A percentile compares a stretch with the other conserved stretches of the same genome.
phyloP scores from a whole-genome alignment of 1,140 invertebrate genomes.

The Lasaia peninsularis region DNA sequence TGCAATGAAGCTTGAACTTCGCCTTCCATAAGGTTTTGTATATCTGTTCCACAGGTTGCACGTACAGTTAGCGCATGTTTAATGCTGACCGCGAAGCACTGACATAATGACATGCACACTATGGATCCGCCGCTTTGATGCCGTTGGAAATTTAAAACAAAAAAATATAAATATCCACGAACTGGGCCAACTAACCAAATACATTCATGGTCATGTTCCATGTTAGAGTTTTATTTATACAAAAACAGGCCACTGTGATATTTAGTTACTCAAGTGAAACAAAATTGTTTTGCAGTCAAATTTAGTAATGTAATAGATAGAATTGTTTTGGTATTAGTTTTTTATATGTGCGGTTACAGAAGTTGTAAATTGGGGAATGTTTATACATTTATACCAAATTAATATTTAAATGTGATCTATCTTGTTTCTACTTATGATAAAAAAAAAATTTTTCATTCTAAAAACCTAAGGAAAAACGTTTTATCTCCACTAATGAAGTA shows the following conservation, averaged over 20 bases:
- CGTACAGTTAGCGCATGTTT: constrained; percentile 61
- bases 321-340: too few species aligned
- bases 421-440: too few species aligned
- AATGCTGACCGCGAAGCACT: constrained; percentile 57
- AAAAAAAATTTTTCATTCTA: too few species aligned
- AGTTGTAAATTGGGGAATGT: too few species aligned
- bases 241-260: neutral
- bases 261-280: neutral
- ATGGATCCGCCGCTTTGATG: constrained; percentile 20
- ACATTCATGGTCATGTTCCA: neutral
- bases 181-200: constrained; percentile 10
- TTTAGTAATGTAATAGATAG: too few species aligned
- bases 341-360: too few species aligned
- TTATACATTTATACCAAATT: too few species aligned
- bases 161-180: constrained; percentile 13
- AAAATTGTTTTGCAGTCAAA: neutral
- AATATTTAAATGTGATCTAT: too few species aligned
- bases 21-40: too few species aligned
- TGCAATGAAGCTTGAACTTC: too few species aligned
- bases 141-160: constrained; percentile 12
- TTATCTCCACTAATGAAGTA: too few species aligned
- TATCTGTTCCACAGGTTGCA: neutral
- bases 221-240: constrained; percentile 4
- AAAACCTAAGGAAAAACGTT: too few species aligned
- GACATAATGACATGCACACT: constrained; percentile 55